Evolutionary conservation across 2,113 vertebrate species (phyloP).

Genomic region (Micromys minutus): DNA sequence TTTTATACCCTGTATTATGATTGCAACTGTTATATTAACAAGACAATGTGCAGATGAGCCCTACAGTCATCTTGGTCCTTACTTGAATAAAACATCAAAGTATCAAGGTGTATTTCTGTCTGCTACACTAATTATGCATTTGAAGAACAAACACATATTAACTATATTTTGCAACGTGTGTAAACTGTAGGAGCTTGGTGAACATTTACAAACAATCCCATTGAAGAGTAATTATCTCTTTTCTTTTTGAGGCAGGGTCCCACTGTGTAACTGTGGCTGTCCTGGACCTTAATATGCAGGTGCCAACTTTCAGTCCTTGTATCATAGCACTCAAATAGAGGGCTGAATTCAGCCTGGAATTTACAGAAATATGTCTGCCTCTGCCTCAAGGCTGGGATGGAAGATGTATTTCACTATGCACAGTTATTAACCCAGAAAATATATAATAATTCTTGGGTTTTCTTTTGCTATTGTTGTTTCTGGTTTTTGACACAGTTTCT

Average conservation of each 20-base stretch:
- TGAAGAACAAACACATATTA: conserved; percentile 21
- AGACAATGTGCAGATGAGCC: not conserved
- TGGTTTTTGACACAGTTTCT: not conserved
- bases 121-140: not conserved
- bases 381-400: not conserved
- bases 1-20: conserved; percentile 18
- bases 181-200: not conserved
- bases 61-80: not conserved
- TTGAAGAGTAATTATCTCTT: not conserved
- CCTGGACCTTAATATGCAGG: not conserved
- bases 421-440: not conserved
- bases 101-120: not conserved
- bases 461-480: not conserved
- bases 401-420: not conserved
- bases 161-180: conserved; percentile 25
- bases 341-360: not conserved
- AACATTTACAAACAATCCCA: conserved; percentile 11
- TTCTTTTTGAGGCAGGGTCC: not conserved
- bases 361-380: not conserved
- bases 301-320: too few species aligned
- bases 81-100: not conserved
- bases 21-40: not conserved
- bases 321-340: too few species aligned
- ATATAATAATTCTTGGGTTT: not conserved
- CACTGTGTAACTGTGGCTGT: not conserved